Evolutionary conservation across 1,140 invertebrate genomes (phyloP), one percentile per base, ranked within the genome.

Genomic region (Drosophila triauraria): DNA sequence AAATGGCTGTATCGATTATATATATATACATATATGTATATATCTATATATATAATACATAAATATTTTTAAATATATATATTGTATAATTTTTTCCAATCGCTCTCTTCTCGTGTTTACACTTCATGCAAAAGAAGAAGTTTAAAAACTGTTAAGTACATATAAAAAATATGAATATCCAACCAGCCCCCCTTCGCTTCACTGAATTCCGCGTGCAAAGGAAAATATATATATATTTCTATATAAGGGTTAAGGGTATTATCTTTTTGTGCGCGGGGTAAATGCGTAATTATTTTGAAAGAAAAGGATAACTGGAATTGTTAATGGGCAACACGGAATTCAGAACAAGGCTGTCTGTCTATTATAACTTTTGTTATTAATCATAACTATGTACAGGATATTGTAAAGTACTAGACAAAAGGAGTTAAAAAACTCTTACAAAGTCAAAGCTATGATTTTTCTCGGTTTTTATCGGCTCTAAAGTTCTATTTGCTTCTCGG

Each of bases 121-220:
- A 80, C 72, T 76, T 80, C 82, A 86, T 85, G 68, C 79, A 82
- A 85, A 84, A 81, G 75, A 85, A 65, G 74, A 72, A 76, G 78
- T 78, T 54, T 72, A 79, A 86, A 86, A 86, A 86, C 79, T 79
- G 48, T 87, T 82, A 76, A 82, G 75, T 86, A 87, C 80, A 82
- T 86, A 82, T 79, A 87, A 86, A 82, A 82, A 86, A 82, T 86
- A 85, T 82, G 80, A 69, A 68, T 77, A 58, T 75, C 40, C 40
- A 59, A 38, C 58, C 65, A 54, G 51, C 51, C 51, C 12, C 12
- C 30, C 51, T 8, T 35, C 6, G n/a, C 46, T 54, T 17, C 51
- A 48, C 56, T 44, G 48, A 70, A 72, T 58, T 35, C 43, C 23
- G 30, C 27, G 58, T 30, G 38, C 12, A 35, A 35, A 13, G 15